A percentile compares a stretch with the other conserved stretches of the same genome.
Evolutionary conservation across 2,797 vertebrate species (phyloP).

Genomic region (Oryzias sinensis): DNA sequence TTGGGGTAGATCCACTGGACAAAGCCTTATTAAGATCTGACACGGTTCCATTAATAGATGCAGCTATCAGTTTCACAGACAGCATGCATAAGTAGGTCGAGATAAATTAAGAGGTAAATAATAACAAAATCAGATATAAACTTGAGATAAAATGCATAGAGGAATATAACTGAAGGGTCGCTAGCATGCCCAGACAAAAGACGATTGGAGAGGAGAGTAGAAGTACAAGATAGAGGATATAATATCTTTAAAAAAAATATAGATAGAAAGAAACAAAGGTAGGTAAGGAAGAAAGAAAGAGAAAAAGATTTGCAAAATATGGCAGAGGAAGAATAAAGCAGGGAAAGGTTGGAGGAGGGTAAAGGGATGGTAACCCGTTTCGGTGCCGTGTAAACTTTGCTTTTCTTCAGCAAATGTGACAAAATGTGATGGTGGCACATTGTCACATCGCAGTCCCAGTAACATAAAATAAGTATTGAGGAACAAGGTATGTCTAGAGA

Average conservation of each 20-base stretch:
- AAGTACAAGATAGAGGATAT: slow-evolving; percentile 68
- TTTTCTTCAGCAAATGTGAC: slow-evolving; percentile 87
- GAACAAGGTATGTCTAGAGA: slow-evolving; percentile 72
- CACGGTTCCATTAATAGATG: slow-evolving; percentile 99
- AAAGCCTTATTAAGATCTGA: slow-evolving; percentile 98
- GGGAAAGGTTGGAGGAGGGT: slow-evolving; percentile 78
- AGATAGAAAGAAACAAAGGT: slow-evolving; percentile 54
- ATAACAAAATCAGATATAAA: slow-evolving; percentile 80
- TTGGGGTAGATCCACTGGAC: slow-evolving; percentile 99
- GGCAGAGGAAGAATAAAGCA: slow-evolving; percentile 67
- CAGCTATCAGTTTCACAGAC: slow-evolving; percentile 99
- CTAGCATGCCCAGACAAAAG: slow-evolving; percentile 88
- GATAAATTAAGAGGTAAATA: slow-evolving; percentile 82
- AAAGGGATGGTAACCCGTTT: slow-evolving; percentile 84
- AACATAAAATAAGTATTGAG: slow-evolving; percentile 77
- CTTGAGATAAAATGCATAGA: slow-evolving; percentile 86
- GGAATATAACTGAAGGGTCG: slow-evolving; percentile 86
- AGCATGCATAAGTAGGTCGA: slow-evolving; percentile 95
- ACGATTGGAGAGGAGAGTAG: slow-evolving; percentile 79
- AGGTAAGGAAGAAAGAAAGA: slow-evolving; percentile 64
- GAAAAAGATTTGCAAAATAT: slow-evolving; percentile 71
- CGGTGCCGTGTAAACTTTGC: slow-evolving; percentile 85
- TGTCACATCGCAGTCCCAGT: slow-evolving; percentile 92
- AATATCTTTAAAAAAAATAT: slow-evolving; percentile 55
- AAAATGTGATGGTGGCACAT: slow-evolving; percentile 87